phyloP scores from a whole-genome alignment of 2,888 invertebrate species.

The Pachycephus smyrnensis region DNA sequence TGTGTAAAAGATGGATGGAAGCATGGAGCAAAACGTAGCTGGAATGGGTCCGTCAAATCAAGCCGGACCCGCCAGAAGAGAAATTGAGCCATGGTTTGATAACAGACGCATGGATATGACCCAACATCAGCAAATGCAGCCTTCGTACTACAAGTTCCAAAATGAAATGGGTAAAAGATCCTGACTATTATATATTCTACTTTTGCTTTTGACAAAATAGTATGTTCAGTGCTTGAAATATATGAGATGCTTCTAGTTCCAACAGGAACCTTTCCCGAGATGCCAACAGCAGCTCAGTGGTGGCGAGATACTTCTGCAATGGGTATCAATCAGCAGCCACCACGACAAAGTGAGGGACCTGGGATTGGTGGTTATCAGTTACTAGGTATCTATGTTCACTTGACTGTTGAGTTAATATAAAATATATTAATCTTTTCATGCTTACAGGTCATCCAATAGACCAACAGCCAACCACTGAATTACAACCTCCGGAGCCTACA shows the following conservation, averaged over 20 bases:
- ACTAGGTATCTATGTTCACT: conserved; percentile 8
- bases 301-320: conserved; percentile 18
- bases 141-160: conserved; percentile 24
- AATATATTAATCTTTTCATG: not conserved
- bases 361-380: conserved; percentile 17
- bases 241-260: not conserved
- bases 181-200: not conserved
- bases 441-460: conserved; percentile 16
- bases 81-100: conserved; percentile 20
- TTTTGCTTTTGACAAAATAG: not conserved
- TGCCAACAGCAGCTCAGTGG: conserved; percentile 25
- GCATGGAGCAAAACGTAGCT: conserved; percentile 20
- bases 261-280: conserved; percentile 13
- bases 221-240: not conserved
- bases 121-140: conserved; percentile 21
- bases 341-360: conserved; percentile 15
- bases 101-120: conserved; percentile 20
- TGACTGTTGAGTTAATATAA: not conserved
- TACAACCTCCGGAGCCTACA: conserved; percentile 1
- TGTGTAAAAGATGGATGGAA: conserved; percentile 20
- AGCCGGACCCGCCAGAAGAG: conserved; percentile 13
- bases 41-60: conserved; percentile 12
- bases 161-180: conserved; percentile 21
- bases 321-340: not conserved
- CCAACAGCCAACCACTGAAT: conserved; percentile 3